These are phyloP conservation scores for Mystacornis crossleyi DNA, from an alignment of 2,113 vertebrate genomes.

Conservation along the genomic window DNA sequence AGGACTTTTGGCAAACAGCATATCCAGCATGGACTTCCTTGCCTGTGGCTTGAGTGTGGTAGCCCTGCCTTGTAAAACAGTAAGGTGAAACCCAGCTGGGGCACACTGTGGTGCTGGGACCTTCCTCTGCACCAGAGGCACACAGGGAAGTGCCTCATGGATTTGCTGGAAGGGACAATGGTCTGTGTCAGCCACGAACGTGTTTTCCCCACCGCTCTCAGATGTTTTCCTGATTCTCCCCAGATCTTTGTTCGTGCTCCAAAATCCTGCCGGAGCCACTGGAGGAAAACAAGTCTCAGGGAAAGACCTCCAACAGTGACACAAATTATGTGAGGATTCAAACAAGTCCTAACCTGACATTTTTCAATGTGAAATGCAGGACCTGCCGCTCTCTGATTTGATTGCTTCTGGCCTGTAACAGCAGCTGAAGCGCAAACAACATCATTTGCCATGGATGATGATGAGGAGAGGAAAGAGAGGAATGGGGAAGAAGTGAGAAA, in stretches of 20 bases:
- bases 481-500: neutral
- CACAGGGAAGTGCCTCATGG: neutral
- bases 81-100: neutral
- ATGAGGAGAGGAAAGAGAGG: neutral
- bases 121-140: neutral
- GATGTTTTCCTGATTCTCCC: neutral
- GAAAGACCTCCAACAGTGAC: neutral
- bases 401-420: constrained; percentile 1
- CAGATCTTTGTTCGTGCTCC: neutral
- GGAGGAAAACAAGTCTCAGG: neutral
- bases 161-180: neutral
- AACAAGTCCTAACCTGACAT: constrained; percentile 25
- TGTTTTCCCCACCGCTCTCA: fast-evolving
- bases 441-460: neutral
- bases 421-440: neutral
- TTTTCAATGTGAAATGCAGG: constrained; percentile 13
- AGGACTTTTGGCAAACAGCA: neutral
- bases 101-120: fast-evolving
- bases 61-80: no score
- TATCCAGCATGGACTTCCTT: neutral
- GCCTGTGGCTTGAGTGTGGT: neutral
- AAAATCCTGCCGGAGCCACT: neutral
- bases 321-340: constrained; percentile 2
- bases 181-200: fast-evolving
- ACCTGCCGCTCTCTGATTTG: neutral